phyloP scores from a whole-genome alignment of 2,888 invertebrate genomes.

The Drosophila melanosoma region DNA sequence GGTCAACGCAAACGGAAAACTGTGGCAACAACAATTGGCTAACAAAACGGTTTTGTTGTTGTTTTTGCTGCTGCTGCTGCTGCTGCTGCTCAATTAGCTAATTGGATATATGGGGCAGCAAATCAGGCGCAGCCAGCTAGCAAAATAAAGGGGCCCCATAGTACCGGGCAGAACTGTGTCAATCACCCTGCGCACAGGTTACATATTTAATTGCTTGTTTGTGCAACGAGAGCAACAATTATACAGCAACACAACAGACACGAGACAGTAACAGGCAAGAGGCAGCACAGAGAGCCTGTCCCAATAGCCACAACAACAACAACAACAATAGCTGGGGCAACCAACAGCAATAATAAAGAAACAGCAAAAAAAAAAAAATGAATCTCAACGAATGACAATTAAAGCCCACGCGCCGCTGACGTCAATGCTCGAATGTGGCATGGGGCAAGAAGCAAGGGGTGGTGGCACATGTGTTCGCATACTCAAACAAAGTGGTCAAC shows the following conservation, averaged over 20 bases:
- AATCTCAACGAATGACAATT: constrained; percentile 53
- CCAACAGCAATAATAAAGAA: constrained; percentile 8
- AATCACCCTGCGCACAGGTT: constrained; percentile 44
- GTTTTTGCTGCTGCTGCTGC: neutral
- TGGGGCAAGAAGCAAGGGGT: neutral
- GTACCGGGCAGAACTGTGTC: constrained; percentile 49
- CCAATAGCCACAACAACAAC: neutral
- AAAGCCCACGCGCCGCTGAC: constrained; percentile 64
- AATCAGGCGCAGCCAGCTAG: neutral
- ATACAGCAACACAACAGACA: constrained; percentile 11
- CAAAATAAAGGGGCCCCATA: constrained; percentile 2
- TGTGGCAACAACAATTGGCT: neutral
- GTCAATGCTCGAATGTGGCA: constrained; percentile 45
- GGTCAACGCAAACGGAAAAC: constrained; percentile 25
- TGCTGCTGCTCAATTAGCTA: constrained; percentile 14
- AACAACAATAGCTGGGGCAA: neutral
- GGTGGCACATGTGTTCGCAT: neutral
- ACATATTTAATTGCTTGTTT: constrained; percentile 38
- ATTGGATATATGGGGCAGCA: constrained; percentile 4
- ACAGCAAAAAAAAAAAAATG: constrained; percentile 5
- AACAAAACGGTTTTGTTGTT: neutral
- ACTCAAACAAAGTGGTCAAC: constrained; percentile 30
- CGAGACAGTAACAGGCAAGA: constrained; percentile 14
- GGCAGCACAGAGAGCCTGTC: constrained; percentile 15
- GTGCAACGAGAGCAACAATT: constrained; percentile 24